Percentiles rank a stretch among this genome's conserved stretches.
Evolutionary conservation across 2,797 vertebrate species (phyloP).

Genomic region (Syncerus caffer): DNA sequence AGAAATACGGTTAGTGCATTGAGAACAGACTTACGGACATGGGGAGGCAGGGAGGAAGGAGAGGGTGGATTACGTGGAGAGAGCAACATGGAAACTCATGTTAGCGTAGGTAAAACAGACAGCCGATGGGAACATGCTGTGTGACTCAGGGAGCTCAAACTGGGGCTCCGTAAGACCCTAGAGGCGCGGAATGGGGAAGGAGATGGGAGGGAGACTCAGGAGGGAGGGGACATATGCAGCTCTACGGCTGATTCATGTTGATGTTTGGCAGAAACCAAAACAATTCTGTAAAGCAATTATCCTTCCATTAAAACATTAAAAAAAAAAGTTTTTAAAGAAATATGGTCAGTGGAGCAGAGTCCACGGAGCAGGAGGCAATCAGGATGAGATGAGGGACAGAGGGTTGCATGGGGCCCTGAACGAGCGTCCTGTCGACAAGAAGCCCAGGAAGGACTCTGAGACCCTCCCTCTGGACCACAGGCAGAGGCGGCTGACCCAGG

Average conservation of each 20-base stretch:
- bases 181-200: background rate
- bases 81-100: background rate
- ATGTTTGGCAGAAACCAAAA: background rate
- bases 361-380: background rate
- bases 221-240: background rate
- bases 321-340: background rate
- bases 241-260: background rate
- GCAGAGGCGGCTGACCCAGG: background rate
- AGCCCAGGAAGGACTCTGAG: background rate
- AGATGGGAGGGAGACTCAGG: background rate
- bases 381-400: background rate
- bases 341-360: background rate
- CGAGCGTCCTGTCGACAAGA: fast-evolving
- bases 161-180: fast-evolving
- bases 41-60: background rate
- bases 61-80: background rate
- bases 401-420: background rate
- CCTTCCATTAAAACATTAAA: background rate
- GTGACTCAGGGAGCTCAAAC: background rate
- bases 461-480: background rate
- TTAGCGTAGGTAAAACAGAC: background rate
- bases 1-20: background rate
- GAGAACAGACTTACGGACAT: background rate
- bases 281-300: background rate
- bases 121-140: fast-evolving